Percentiles rank a stretch among this genome's conserved stretches.
These are phyloP conservation scores for Apoda limacodes DNA, from an alignment of 2,888 invertebrate genomes.

Conservation along the genomic window DNA sequence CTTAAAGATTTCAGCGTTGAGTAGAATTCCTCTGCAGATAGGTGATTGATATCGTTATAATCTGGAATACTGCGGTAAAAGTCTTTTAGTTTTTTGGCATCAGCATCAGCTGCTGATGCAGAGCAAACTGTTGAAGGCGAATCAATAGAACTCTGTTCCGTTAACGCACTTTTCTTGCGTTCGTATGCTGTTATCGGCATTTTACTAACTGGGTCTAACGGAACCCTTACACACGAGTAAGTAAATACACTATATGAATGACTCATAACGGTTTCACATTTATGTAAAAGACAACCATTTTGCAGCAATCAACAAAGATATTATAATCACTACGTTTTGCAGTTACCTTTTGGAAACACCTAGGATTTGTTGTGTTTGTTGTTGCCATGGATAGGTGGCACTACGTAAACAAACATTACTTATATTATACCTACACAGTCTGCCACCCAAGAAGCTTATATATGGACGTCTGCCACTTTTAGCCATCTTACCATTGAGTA, in stretches of 20 bases:
- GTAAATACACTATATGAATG: constrained; percentile 75
- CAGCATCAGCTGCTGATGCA: constrained; percentile 40
- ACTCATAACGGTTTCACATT: constrained; percentile 41
- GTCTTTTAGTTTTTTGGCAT: constrained; percentile 73
- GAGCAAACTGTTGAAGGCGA: constrained; percentile 41
- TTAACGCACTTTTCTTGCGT: constrained; percentile 53
- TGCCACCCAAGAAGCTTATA: too few relatives aligned
- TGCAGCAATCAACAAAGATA: too few relatives aligned
- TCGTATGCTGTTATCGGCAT: constrained; percentile 79
- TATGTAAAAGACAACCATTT: too few relatives aligned
- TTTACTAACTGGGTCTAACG: constrained; percentile 77
- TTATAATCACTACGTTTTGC: too few relatives aligned
- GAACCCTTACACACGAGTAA: constrained; percentile 79
- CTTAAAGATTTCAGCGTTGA: constrained; percentile 75
- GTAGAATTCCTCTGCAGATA: constrained; percentile 81
- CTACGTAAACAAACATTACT: too few relatives aligned
- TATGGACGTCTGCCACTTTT: too few relatives aligned
- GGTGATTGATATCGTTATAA: constrained; percentile 80
- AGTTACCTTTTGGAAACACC: too few relatives aligned
- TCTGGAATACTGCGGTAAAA: constrained; percentile 85
- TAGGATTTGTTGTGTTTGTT: constrained; percentile 13
- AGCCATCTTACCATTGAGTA: too few relatives aligned
- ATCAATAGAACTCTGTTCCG: constrained; percentile 46
- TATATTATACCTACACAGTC: too few relatives aligned
- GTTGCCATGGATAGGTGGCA: constrained; percentile 21